Conservation (phyloP, 2,888 invertebrate genomes). For the Clanis bilineata region DNA sequence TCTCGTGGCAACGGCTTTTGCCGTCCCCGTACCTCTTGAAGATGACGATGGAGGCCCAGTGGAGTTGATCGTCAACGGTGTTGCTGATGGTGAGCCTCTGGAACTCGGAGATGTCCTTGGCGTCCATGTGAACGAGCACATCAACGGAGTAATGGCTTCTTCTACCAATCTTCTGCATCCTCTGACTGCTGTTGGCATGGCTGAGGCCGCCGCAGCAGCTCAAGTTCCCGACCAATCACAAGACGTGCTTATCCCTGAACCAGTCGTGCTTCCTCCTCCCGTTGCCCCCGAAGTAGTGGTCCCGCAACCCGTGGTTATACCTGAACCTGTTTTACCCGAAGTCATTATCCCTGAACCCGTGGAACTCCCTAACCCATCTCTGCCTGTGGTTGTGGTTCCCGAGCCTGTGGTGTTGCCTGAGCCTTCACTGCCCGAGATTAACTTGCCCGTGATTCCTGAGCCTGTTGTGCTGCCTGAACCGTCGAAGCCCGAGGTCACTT, state of each 20-base stretch:
- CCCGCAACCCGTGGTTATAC: conserved; percentile 16
- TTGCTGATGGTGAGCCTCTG: conserved; percentile 52
- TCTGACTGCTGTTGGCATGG: conserved; percentile 52
- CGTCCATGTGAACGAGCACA: conserved; percentile 52
- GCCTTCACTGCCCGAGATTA: conserved; percentile 24
- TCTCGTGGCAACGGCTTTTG: conserved; percentile 53
- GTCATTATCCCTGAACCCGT: conserved; percentile 1
- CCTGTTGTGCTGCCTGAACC: conserved; percentile 30
- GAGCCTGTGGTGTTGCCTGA: conserved; percentile 20
- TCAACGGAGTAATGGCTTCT: conserved; percentile 41
- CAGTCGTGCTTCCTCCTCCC: conserved; percentile 25
- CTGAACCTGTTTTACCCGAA: not conserved
- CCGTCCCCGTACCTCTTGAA: conserved; percentile 43
- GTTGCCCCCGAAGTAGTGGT: conserved; percentile 9
- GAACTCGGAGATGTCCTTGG: conserved; percentile 51
- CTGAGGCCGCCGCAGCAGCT: conserved; percentile 45
- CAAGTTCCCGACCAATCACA: conserved; percentile 25
- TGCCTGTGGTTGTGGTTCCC: conserved; percentile 12
- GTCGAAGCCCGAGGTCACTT: conserved; percentile 23
- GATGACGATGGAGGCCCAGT: conserved; percentile 46
- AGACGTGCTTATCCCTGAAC: conserved; percentile 24
- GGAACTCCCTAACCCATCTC: no score
- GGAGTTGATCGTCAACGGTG: conserved; percentile 58
- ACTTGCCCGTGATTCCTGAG: conserved; percentile 27
- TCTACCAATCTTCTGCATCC: conserved; percentile 51